Evolutionary conservation across 2,113 vertebrate species (phyloP).

Genomic region (Lepisosteus osseus): DNA sequence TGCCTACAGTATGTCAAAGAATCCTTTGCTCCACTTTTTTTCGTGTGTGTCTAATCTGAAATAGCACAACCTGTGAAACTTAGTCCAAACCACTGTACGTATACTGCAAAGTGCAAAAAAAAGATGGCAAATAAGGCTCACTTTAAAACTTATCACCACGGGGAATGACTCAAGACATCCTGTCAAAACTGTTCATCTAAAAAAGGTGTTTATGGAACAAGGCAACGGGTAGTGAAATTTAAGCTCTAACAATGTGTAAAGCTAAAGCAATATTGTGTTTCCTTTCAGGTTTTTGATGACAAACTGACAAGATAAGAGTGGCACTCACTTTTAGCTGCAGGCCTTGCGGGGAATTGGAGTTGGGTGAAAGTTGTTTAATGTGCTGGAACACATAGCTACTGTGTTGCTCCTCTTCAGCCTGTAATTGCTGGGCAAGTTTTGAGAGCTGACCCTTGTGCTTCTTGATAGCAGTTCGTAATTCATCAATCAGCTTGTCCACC

Average conservation of each 20-base stretch:
- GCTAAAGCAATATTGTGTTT: neutral
- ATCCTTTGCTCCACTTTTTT: constrained; percentile 8
- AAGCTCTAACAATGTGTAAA: constrained; percentile 1
- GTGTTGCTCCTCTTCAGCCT: constrained; percentile 45
- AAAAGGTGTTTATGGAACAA: neutral
- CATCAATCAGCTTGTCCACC: constrained; percentile 48
- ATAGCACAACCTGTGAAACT: too few relatives aligned
- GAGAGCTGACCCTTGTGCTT: constrained; percentile 43
- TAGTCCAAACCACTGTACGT: too few relatives aligned
- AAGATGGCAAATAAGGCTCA: too few relatives aligned
- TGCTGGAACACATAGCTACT: constrained; percentile 36
- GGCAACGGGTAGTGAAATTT: neutral
- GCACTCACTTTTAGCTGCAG: constrained; percentile 38
- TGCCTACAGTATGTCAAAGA: constrained; percentile 23
- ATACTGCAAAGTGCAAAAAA: too few relatives aligned
- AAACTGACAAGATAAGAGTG: constrained; percentile 6
- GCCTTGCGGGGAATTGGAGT: constrained; percentile 13
- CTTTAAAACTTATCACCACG: too few relatives aligned
- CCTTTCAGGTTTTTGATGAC: constrained; percentile 4
- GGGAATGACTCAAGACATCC: neutral
- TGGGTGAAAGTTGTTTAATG: constrained; percentile 35
- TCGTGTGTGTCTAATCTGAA: too few relatives aligned
- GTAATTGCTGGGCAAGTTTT: constrained; percentile 36
- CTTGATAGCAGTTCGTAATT: constrained; percentile 51
- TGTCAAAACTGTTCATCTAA: neutral